Percentiles rank a stretch among this genome's conserved stretches.
Evolutionary conservation across 2,888 invertebrate species (phyloP).

Genomic region (Fragum fragum): DNA sequence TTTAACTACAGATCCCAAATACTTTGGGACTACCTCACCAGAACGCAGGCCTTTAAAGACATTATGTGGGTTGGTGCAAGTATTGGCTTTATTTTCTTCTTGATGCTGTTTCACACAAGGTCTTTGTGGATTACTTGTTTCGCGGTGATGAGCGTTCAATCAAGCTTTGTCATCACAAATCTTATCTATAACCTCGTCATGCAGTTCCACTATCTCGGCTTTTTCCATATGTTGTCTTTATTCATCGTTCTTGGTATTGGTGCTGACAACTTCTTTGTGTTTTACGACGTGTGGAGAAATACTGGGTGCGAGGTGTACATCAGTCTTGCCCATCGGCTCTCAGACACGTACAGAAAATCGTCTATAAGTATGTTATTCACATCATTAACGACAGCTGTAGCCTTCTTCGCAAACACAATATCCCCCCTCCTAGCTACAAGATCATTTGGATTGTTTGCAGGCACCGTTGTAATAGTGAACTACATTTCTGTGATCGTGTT

Average conservation of each 20-base stretch:
- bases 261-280: conserved; percentile 78
- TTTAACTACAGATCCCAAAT: conserved; percentile 67
- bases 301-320: conserved; percentile 65
- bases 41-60: conserved; percentile 69
- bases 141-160: conserved; percentile 74
- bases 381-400: conserved; percentile 76
- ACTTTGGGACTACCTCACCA: conserved; percentile 68
- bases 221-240: conserved; percentile 76
- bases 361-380: conserved; percentile 77
- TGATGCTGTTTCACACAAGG: conserved; percentile 76
- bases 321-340: conserved; percentile 72
- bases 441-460: conserved; percentile 81
- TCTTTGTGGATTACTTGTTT: conserved; percentile 75
- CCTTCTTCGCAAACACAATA: conserved; percentile 76
- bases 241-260: conserved; percentile 80
- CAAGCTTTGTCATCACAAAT: conserved; percentile 77
- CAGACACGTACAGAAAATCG: conserved; percentile 74
- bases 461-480: conserved; percentile 75
- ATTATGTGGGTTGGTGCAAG: conserved; percentile 73
- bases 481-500: conserved; percentile 78
- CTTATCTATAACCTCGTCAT: conserved; percentile 75
- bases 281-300: conserved; percentile 77
- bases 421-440: conserved; percentile 78
- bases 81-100: conserved; percentile 72
- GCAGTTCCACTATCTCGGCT: conserved; percentile 75